Evolutionary conservation across 2,888 invertebrate genomes (phyloP), one percentile per base, ranked within the genome.

Genomic region (Drosophila neoperkinsi): DNA sequence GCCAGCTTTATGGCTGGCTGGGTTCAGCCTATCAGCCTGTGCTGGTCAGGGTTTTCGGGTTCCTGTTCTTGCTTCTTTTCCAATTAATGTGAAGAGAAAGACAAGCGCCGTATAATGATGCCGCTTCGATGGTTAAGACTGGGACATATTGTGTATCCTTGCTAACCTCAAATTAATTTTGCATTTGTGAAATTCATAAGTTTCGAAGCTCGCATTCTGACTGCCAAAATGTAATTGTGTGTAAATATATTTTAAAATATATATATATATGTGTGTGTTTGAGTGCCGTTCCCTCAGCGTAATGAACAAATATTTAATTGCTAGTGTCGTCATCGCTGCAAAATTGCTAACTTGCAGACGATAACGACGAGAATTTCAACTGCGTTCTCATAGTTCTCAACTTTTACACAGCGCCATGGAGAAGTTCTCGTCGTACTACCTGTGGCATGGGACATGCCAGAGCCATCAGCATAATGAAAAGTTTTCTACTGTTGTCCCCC

Each of bases 101-200:
- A 84, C 84, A 87, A 87, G 70, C 77, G 81, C 51, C 60, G 49
- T 70, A 62, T 86, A 90, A 87, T 90, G 87, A 88, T 67, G 84
- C 65, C 61, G 65, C 56, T 58, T 53, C 52, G 62, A 61, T 62
- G 58, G n/a, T 49, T 38, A 3, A 6, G 36, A 30, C 46, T 58
- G 49, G 49, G 59, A n/a, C 25, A 25, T 50, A 57, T 41, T 70
- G 70, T 71, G 64, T 84, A 85, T 85, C 74, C 87, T 84, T 75
- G 63, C 66, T 82, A 68, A 79, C 89, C 80, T 74, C 85, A 82
- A 84, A 89, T 82, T 82, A 87, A 84, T 83, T 88, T 80, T 74
- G 69, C 79, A 86, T 83, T 88, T 86, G 79, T 81, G 72, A 86
- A 88, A 90, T 86, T 86, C 90, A 88, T 88, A 90, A 83, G 81